A percentile compares a stretch with the other conserved stretches of the same genome.
Evolutionary conservation across 2,888 invertebrate species (phyloP).

Genomic region (Drosophila demipolita): DNA sequence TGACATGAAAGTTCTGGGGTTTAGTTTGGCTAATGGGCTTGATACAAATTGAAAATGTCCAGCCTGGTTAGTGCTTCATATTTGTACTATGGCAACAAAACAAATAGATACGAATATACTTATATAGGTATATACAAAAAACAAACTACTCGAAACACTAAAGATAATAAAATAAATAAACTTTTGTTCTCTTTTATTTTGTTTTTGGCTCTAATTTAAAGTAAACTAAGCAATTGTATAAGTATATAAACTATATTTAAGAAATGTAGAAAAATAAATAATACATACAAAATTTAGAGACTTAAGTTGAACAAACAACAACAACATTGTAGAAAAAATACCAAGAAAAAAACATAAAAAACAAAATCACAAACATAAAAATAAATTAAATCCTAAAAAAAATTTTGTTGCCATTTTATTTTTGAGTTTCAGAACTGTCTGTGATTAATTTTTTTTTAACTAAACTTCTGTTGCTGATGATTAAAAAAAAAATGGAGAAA

Average conservation of each 20-base stretch:
- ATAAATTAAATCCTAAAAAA: not conserved
- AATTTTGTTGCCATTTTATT: conserved; percentile 19
- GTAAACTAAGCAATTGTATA: conserved; percentile 44
- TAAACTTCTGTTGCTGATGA: conserved; percentile 21
- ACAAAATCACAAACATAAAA: conserved; percentile 11
- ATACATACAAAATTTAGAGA: conserved; percentile 32
- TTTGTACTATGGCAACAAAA: conserved; percentile 39
- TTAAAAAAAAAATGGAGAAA: conserved; percentile 13
- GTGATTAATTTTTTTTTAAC: not conserved
- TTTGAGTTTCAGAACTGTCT: conserved; percentile 1
- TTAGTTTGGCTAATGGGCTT: conserved; percentile 37
- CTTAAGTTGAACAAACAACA: conserved; percentile 42
- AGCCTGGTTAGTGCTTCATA: conserved; percentile 45
- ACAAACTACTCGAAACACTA: conserved; percentile 50
- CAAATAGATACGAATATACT: conserved; percentile 25
- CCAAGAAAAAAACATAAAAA: conserved; percentile 14
- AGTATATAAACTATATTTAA: conserved; percentile 30
- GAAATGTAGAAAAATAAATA: conserved; percentile 12
- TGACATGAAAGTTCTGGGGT: conserved; percentile 31
- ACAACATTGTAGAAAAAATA: conserved; percentile 19
- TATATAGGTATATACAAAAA: conserved; percentile 21
- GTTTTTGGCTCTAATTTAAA: conserved; percentile 25
- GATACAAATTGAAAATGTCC: conserved; percentile 8
- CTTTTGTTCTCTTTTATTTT: conserved; percentile 1
- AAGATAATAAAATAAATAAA: conserved; percentile 48